Evolutionary conservation across 1,140 invertebrate species (phyloP).

Genomic region (Orussus abietinus): DNA sequence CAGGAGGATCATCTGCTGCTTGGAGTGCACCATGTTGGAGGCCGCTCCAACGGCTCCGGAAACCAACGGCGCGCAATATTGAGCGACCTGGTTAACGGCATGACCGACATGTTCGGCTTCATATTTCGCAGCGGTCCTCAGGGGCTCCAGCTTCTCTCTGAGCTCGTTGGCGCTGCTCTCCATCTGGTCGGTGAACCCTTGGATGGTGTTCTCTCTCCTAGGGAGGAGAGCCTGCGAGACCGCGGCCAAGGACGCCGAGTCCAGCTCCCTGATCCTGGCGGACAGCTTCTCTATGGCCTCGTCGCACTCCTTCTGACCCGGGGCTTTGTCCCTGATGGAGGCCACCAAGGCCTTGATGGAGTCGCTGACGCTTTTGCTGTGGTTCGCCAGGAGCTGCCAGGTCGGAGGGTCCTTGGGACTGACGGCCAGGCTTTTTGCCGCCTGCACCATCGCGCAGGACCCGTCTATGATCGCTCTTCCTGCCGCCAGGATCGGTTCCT

Average conservation of each 20-base stretch:
- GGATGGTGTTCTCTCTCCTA: conserved; percentile 71
- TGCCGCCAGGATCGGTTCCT: conserved; percentile 85
- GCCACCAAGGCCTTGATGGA: conserved; percentile 91
- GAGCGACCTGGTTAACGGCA: conserved; percentile 75
- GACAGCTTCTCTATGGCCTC: conserved; percentile 76
- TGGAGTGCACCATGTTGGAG: conserved; percentile 84
- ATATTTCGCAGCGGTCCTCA: conserved; percentile 77
- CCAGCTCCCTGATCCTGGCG: conserved; percentile 73
- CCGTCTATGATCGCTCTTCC: conserved; percentile 79
- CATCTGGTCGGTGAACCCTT: conserved; percentile 78
- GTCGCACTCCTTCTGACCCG: conserved; percentile 92
- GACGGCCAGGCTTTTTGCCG: conserved; percentile 85
- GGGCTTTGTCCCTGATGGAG: conserved; percentile 91
- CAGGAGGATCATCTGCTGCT: conserved; percentile 82
- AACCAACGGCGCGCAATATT: conserved; percentile 82
- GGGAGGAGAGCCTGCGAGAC: conserved; percentile 77
- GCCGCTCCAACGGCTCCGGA: conserved; percentile 80
- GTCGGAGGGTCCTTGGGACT: conserved; percentile 87
- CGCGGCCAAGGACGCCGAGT: conserved; percentile 82
- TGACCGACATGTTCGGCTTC: conserved; percentile 94
- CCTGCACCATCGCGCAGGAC: conserved; percentile 84
- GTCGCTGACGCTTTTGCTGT: conserved; percentile 93
- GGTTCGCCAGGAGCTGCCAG: conserved; percentile 89
- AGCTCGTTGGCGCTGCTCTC: conserved; percentile 72
- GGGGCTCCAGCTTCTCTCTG: conserved; percentile 74